phyloP scores from a whole-genome alignment of 2,888 invertebrate genomes.

The Sicus ferrugineus region DNA sequence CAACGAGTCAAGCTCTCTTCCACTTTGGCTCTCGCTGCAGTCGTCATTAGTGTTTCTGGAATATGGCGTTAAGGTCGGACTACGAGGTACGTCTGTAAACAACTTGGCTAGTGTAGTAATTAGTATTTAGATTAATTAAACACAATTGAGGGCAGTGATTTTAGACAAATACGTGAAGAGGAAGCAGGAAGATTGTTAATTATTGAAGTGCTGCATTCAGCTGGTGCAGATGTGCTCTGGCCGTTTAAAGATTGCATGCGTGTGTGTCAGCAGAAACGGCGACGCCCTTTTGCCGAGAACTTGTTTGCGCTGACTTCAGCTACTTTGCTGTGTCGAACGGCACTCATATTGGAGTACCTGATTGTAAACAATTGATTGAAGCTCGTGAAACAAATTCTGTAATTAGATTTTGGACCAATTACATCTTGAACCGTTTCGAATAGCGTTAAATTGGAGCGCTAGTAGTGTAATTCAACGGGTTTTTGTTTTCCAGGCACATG shows the following conservation, averaged over 20 bases:
- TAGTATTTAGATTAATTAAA: constrained; percentile 22
- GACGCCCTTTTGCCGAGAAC: constrained; percentile 35
- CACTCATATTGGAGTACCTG: too few relatives aligned
- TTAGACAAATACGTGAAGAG: not conserved
- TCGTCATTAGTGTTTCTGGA: constrained; percentile 42
- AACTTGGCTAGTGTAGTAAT: not conserved
- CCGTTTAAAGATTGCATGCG: not conserved
- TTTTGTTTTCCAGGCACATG: constrained; percentile 34
- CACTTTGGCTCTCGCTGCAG: too few relatives aligned
- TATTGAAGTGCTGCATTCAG: not conserved
- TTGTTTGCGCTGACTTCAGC: constrained; percentile 1
- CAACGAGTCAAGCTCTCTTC: too few relatives aligned
- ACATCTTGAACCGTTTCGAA: not conserved
- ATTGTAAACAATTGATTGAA: too few relatives aligned
- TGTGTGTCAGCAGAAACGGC: constrained; percentile 26
- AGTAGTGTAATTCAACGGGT: too few relatives aligned
- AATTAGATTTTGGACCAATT: too few relatives aligned
- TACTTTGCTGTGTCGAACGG: too few relatives aligned
- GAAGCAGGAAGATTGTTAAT: not conserved
- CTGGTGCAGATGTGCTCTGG: not conserved
- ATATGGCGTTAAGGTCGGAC: constrained; percentile 64
- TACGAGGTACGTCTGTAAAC: constrained; percentile 59
- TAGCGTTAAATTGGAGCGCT: too few relatives aligned
- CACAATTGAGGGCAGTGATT: constrained; percentile 18
- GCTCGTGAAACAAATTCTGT: too few relatives aligned